Percentiles rank a stretch among this genome's conserved stretches.
Conservation (phyloP, 2,888 invertebrate genomes). For the Stenurella melanura region DNA sequence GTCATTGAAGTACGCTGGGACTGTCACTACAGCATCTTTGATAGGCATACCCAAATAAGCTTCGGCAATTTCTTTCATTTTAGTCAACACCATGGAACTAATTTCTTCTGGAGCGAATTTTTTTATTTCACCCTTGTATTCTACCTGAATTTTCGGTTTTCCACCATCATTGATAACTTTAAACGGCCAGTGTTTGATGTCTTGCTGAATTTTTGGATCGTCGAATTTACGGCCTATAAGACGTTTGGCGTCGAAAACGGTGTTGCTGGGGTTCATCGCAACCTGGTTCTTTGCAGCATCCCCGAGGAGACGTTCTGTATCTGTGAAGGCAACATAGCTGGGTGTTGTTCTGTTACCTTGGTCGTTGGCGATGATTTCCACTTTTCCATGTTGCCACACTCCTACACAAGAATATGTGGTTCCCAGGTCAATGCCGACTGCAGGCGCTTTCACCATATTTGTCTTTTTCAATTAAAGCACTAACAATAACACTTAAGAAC, state of each 20-base stretch:
- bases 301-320: conserved; percentile 81
- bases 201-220: conserved; percentile 84
- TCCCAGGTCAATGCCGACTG: conserved; percentile 88
- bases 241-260: conserved; percentile 83
- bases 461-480: neutral
- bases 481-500: neutral
- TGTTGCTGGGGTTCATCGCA: conserved; percentile 84
- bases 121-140: conserved; percentile 80
- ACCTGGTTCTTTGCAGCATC: conserved; percentile 84
- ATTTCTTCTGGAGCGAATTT: conserved; percentile 82
- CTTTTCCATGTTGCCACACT: conserved; percentile 87
- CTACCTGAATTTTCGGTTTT: conserved; percentile 82
- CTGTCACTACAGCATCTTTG: conserved; percentile 73
- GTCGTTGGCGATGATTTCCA: conserved; percentile 90
- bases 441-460: conserved; percentile 72
- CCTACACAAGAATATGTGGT: conserved; percentile 91
- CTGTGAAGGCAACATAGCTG: conserved; percentile 84
- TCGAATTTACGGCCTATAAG: conserved; percentile 87
- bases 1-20: conserved; percentile 75
- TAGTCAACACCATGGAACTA: conserved; percentile 80
- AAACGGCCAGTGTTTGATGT: conserved; percentile 92
- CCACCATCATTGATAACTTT: conserved; percentile 79
- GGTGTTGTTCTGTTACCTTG: conserved; percentile 91
- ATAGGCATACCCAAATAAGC: conserved; percentile 75
- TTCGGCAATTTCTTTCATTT: conserved; percentile 62